Evolutionary conservation across 2,113 vertebrate genomes (phyloP).

Genomic region (Axis porcinus): DNA sequence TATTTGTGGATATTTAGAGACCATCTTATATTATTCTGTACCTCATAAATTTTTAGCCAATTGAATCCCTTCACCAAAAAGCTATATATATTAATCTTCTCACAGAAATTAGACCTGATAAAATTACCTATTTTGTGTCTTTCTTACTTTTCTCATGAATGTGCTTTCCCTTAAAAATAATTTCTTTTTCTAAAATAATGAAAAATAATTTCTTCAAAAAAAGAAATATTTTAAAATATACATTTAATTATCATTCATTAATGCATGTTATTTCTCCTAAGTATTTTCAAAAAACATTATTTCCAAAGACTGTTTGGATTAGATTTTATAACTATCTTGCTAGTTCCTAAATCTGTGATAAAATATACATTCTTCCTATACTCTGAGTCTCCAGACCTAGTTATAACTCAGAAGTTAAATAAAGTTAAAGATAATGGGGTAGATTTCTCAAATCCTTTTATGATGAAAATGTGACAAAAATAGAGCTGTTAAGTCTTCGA

Average conservation of each 20-base stretch:
- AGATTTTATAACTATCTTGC: background rate
- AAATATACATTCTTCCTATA: background rate
- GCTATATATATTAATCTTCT: constrained; percentile 7
- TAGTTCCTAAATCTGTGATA: background rate
- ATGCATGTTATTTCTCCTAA: background rate
- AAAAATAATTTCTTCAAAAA: background rate
- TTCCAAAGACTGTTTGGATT: background rate
- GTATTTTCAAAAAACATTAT: background rate
- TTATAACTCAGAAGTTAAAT: background rate
- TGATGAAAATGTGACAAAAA: constrained; percentile 37
- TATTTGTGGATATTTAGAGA: constrained; percentile 44
- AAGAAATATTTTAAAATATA: background rate
- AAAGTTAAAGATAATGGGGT: background rate
- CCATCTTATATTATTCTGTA: background rate
- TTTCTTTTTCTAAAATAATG: background rate
- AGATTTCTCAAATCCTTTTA: background rate
- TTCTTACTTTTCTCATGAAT: background rate
- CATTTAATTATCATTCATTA: background rate
- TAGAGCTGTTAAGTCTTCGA: background rate
- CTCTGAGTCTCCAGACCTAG: background rate
- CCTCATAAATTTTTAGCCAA: constrained; percentile 40
- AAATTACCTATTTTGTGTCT: background rate
- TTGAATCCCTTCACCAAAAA: constrained; percentile 28
- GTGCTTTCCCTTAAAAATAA: background rate
- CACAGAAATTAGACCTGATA: background rate